Base-by-base conservation (phyloP, 2,113 vertebrate species). In the Ictalurus furcatus region DNA sequence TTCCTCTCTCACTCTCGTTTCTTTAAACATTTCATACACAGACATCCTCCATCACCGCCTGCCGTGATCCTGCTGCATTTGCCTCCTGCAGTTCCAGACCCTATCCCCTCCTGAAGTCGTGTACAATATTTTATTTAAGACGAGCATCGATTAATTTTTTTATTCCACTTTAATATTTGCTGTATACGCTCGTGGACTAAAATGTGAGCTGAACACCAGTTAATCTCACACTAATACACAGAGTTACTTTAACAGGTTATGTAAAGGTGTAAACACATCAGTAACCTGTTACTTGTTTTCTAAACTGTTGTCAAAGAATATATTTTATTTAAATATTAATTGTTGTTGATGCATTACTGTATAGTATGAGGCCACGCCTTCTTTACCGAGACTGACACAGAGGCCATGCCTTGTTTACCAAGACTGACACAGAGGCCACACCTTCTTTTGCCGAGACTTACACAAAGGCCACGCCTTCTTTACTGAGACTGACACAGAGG, bases 1-100 rank as follows among this genome's bases (percentile, higher is more conserved):
- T 85, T 73, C 16, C 30, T 58, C 85, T 59, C 44, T 85, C 84
- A n/a, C 71, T 78, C 71, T 76, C 14, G 0, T 86, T 74, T 86
- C 6, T 67, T 37, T 54, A 52, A 80, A 30, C 28, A 54, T 79
- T 52, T 30, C 23, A 44, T 87, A 40, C 30, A 56, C 54, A 28
- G 69, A 40, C 40, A 56, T 48, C 76, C 59, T 52, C 71, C 59
- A 65, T 69, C 86, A 54, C 59, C 76, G 81, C 74, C 86, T 30
- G 78, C 48, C 0, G 59, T 34, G 61, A 84, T 63, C 4, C 56
- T 63, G 58, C 56, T 28, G 58, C 81, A 63, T 84, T 44, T 34
- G 0, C 58, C 81, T 23, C 58, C 81, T 40, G 21, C 81, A 63
- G 81, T 40, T 61, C 12, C 58, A 63, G 5, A 63, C 58, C 12